Evolutionary conservation across 2,797 vertebrate species (phyloP), one percentile per base, ranked within the genome.

Genomic region (Cryptoblepharus egeriae): DNA sequence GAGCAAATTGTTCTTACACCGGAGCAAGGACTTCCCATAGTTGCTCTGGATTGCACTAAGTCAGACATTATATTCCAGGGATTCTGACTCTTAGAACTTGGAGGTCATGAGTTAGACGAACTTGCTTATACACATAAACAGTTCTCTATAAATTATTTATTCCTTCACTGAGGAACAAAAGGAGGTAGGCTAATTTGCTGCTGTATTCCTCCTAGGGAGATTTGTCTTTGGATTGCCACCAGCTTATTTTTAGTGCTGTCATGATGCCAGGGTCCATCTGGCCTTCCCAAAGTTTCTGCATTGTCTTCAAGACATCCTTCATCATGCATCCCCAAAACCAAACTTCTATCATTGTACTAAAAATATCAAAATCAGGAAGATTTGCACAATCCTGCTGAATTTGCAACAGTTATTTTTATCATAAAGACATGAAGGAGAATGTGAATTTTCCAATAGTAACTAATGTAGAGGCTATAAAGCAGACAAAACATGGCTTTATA

Each of bases 101-200:
- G 1, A 3, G 3, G 26, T 86, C 70, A 87, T 80, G 79, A 9
- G 18, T 75, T 85, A 16, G 15, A 45, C 74, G 61, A 68, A 78
- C 3, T 67, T 32, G 57, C 83, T 91, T 78, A 84, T 79, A 32
- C 58, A 72, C 20, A 58, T 1, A 49, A 7, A 30, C 0, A 58
- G n/a, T 84, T 84, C 85, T 80, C 68, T 22, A 75, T 45, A 74
- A 90, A 85, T 89, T 84, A 81, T 86, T 88, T 91, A 82, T 90
- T 79, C 85, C 28, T 87, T 79, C 84, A 12, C 55, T 87, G 85
- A 87, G 77, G 83, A 88, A 87, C 74, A 87, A 3, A 88, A 87
- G 12, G 52, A 82, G 82, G 65, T 70, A 0, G 4, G 0, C 37
- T 79, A 73, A 77, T 89, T 88, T 58, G 26, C 26, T 77, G 28